Evolutionary conservation across 2,113 vertebrate species (phyloP).

Genomic region (Hipposideros armiger): DNA sequence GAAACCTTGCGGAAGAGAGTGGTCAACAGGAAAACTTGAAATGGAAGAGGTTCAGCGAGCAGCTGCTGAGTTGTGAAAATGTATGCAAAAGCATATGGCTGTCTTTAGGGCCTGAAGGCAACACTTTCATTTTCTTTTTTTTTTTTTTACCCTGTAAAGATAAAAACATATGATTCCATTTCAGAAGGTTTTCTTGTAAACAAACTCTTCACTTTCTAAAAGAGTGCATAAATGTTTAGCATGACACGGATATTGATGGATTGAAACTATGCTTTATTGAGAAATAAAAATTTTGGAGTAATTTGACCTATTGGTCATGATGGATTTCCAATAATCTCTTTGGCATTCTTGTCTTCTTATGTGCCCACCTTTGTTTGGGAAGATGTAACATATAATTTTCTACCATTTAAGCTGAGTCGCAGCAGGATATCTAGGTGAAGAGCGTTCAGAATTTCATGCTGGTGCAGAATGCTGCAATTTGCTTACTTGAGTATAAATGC

Average conservation of each 20-base stretch:
- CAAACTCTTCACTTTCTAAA: constrained; percentile 50
- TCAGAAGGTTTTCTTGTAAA: constrained; percentile 70
- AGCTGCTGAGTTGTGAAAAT: constrained; percentile 84
- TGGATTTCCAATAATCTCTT: constrained; percentile 8
- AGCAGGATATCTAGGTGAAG: constrained; percentile 65
- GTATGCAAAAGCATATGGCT: constrained; percentile 83
- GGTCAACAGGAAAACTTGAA: constrained; percentile 82
- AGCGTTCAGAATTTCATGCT: constrained; percentile 59
- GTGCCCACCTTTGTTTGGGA: constrained; percentile 38
- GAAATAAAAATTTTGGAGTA: constrained; percentile 38
- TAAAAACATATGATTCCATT: constrained; percentile 64
- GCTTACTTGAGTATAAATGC: constrained; percentile 72
- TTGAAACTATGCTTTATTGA: constrained; percentile 48
- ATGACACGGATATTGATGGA: constrained; percentile 57
- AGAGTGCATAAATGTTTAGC: constrained; percentile 46
- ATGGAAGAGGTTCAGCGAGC: constrained; percentile 79
- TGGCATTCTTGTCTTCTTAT: constrained; percentile 35
- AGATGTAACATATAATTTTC: constrained; percentile 66
- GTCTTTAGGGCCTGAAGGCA: constrained; percentile 80
- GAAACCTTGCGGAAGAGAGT: constrained; percentile 79
- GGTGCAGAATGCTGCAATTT: constrained; percentile 71
- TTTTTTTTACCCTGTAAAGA: constrained; percentile 58
- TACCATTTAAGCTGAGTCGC: constrained; percentile 64
- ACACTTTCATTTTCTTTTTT: constrained; percentile 60
- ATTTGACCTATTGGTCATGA: constrained; percentile 36